Base-by-base conservation (phyloP, 2,797 vertebrate species). In the Lacerta agilis region DNA sequence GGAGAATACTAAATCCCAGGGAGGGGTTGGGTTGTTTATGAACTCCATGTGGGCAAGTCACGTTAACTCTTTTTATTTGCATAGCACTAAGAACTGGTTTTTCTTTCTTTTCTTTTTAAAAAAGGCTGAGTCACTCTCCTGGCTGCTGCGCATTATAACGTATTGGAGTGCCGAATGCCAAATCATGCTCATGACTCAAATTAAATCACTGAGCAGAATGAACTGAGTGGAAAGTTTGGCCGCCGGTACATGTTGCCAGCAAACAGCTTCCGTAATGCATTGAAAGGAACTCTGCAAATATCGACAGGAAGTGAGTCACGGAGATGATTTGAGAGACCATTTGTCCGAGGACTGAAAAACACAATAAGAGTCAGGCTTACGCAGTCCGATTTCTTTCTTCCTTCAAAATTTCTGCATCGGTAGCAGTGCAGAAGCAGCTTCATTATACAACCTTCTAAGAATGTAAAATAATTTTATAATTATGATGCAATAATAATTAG, bases 201-300 rank as follows among this genome's bases (percentile, higher is more conserved):
- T 92, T 82, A 88, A 92, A 80, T 91, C 86, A 87, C 76, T 0
- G 17, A 93, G 84, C 86, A 91, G 91, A 94, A 94, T 93, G 91
- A 90, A 87, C 82, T 88, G 73, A 64, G 64, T 64, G 78, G 64
- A 85, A 20, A 83, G 92, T 89, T 93, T 95, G 92, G 90, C 92
- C 92, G 86, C 79, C 82, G 58, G 77, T 85, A 64, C 58, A 0
- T 5, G 69, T 86, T 49, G 61, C 79, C 86, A 89, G 72, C 49
- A 86, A 88, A 73, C 0, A 0, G 49, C 71, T 89, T 91, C 83
- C 23, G 58, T 90, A 88, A 86, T 49, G 82, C 58, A 86, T 5
- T 66, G 84, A 93, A 73, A 72, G 64, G 80, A 82, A 69, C 58
- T 67, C 67, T 71, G 85, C 78, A 93, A 93, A 89, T 88, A 93